Base-by-base conservation (phyloP, 2,113 vertebrate species). In the Tyrannus savana region DNA sequence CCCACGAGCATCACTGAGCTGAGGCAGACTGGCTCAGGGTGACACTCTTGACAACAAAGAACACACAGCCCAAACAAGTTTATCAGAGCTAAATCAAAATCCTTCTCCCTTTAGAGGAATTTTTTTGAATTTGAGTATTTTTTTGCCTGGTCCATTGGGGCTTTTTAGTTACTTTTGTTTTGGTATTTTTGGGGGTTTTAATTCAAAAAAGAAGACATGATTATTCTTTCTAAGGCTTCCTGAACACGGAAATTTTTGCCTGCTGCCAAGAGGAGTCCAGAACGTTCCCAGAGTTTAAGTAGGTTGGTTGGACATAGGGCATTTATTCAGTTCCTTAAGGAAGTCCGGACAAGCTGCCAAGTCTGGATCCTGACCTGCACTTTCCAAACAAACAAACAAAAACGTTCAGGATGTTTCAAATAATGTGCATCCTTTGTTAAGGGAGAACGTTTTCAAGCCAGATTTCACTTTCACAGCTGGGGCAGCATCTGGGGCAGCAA, bases 371-470 rank as follows among this genome's bases (percentile, higher is more conserved):
- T 72, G 92, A 90, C 76, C 85, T 1, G 6, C 11, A 1, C 84
- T 82, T 82, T 72, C 22, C 50, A 95, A 93, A 83, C 79, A 90
- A 95, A 87, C 68, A 87, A 63, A 80, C 59, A 91, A 27, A 76
- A 46, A 1, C 0, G 1, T 41, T 47, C 90, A 89, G 88, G 95
- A 90, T 84, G 76, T 89, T 72, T 87, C 69, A 59, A 86, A 88
- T 72, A 69, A 80, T 0, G 9, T 24, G 55, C 85, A 91, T 88
- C 84, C 84, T 89, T 84, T 91, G 82, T 71, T 59, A 62, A 62
- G 5, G 13, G 10, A 30, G 63, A 66, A 53, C 15, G 62, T 88
- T 71, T 46, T 5, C 27, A 50, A 76, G 30, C 13, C 63, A 1
- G 27, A 92, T 78, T 95, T 95, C 85, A 75, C 85, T 96, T 88